Evolutionary conservation across 2,888 invertebrate species (phyloP).

Genomic region (Lacanobia oleracea): DNA sequence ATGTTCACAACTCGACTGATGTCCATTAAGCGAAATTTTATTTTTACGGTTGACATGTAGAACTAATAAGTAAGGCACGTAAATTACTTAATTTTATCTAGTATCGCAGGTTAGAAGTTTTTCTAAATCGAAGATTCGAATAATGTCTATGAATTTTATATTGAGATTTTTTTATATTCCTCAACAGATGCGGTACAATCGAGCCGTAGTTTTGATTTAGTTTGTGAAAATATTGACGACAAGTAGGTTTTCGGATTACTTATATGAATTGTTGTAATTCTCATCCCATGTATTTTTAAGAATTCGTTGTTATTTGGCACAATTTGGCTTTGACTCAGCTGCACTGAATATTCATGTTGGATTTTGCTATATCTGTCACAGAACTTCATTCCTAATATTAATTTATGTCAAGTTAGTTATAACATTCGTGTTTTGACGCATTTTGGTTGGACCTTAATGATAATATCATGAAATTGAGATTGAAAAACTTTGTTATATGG

Average conservation of each 20-base stretch:
- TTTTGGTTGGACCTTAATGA: conserved; percentile 43
- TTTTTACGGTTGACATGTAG: conserved; percentile 62
- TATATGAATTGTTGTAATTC: conserved; percentile 45
- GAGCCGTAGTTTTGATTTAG: conserved; percentile 28
- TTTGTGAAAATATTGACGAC: conserved; percentile 22
- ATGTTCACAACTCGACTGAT: conserved; percentile 73
- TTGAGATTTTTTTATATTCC: conserved; percentile 36
- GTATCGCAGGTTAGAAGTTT: conserved; percentile 58
- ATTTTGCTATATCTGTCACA: conserved; percentile 49
- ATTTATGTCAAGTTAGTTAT: conserved; percentile 41
- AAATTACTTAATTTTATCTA: conserved; percentile 75
- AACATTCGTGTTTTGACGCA: conserved; percentile 47
- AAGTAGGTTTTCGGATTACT: conserved; percentile 40
- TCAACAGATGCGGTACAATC: conserved; percentile 24
- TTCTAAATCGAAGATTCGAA: conserved; percentile 59
- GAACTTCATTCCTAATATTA: conserved; percentile 58
- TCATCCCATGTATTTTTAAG: conserved; percentile 49
- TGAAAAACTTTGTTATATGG: conserved; percentile 10
- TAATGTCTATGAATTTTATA: conserved; percentile 53
- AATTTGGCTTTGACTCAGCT: conserved; percentile 40
- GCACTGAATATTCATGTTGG: conserved; percentile 38
- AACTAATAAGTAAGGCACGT: conserved; percentile 69
- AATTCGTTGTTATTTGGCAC: conserved; percentile 56
- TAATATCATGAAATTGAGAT: conserved; percentile 39
- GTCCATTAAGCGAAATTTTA: conserved; percentile 66